Percentiles rank a stretch among this genome's conserved stretches.
These are phyloP conservation scores for Ptilonorhynchus violaceus DNA, from an alignment of 2,113 vertebrate species.

Conservation along the genomic window DNA sequence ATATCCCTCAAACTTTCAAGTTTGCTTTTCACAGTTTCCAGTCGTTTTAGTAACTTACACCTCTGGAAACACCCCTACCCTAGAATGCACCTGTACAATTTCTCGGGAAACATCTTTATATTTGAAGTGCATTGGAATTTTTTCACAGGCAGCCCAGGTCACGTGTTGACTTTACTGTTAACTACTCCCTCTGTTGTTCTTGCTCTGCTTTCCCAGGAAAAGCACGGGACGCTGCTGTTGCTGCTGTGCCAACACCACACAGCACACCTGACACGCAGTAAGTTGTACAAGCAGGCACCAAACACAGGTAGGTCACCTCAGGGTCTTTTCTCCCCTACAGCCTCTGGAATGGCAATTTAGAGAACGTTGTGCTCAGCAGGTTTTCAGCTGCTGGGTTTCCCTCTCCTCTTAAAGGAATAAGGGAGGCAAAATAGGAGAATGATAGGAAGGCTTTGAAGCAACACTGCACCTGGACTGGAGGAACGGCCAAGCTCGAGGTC, in stretches of 20 bases:
- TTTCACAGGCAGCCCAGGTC: not conserved
- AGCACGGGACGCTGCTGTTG: not conserved
- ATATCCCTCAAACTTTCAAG: not conserved
- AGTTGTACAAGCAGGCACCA: not conserved
- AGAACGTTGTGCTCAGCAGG: not conserved
- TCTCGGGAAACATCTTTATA: not conserved
- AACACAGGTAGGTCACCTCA: not conserved
- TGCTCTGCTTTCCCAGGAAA: not conserved
- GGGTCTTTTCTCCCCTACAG: not conserved
- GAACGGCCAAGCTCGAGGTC: rapidly evolving
- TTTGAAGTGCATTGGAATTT: not conserved
- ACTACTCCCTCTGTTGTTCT: not conserved
- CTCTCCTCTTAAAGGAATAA: not conserved
- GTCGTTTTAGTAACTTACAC: not conserved
- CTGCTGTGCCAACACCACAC: not conserved
- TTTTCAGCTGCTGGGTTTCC: not conserved
- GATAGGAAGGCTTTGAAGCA: not conserved
- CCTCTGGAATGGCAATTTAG: not conserved
- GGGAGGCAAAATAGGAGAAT: not conserved
- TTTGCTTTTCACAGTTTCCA: not conserved
- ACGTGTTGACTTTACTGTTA: not conserved
- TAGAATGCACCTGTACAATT: not conserved
- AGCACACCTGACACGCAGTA: not conserved
- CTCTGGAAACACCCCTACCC: not conserved
- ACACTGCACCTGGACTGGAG: rapidly evolving